Evolutionary conservation across 2,113 vertebrate genomes (phyloP).

Genomic region (Struthidea cinerea): DNA sequence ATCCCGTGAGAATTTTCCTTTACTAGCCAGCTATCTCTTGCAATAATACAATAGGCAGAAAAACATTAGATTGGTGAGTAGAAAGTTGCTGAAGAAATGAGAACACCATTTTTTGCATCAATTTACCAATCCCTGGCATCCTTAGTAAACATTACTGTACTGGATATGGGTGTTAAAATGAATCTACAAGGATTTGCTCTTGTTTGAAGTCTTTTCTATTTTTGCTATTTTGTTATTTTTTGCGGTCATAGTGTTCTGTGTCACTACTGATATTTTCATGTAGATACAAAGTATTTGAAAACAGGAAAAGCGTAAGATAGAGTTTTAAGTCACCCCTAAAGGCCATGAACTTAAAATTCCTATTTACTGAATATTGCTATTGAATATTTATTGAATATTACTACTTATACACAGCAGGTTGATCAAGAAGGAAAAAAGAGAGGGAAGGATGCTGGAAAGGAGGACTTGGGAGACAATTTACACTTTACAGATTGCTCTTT

Average conservation of each 20-base stretch:
- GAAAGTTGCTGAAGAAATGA: neutral
- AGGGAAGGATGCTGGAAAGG: neutral
- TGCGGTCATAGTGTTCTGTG: neutral
- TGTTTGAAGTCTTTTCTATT: neutral
- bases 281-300: neutral
- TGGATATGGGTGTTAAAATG: neutral
- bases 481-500: neutral
- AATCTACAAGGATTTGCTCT: neutral
- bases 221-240: neutral
- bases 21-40: neutral
- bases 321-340: neutral
- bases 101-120: neutral
- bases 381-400: neutral
- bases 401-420: neutral
- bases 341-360: neutral
- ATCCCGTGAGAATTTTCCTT: neutral
- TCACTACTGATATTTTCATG: neutral
- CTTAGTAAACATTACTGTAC: neutral
- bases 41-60: neutral
- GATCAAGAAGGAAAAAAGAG: neutral
- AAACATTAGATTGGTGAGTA: neutral
- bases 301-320: neutral
- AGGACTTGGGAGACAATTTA: neutral
- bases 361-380: neutral
- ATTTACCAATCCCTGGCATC: neutral